Conservation (phyloP, 2,797 vertebrate genomes). For the Tapirus indicus region DNA sequence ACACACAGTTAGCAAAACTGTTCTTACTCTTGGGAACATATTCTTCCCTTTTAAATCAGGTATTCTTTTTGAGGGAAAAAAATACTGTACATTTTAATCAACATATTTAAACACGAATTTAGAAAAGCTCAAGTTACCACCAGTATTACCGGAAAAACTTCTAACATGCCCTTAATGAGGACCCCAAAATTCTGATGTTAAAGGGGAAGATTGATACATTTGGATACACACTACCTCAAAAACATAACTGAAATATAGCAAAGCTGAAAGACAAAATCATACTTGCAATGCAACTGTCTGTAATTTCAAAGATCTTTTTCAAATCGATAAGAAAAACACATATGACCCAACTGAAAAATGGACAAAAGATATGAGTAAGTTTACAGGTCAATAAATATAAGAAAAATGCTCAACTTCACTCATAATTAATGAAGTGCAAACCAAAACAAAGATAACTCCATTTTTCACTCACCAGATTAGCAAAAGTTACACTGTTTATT, state of each 20-base stretch:
- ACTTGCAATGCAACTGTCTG: neutral
- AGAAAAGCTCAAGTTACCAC: constrained; percentile 20
- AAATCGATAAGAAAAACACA: neutral
- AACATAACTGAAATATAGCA: neutral
- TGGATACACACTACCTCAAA: neutral
- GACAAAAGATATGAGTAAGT: neutral
- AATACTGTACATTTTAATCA: neutral
- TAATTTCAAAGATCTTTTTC: neutral
- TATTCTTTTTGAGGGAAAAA: constrained; percentile 13
- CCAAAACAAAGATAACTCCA: neutral
- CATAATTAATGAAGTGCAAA: neutral
- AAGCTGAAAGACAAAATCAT: neutral
- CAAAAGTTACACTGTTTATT: neutral
- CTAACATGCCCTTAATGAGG: neutral
- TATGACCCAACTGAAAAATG: neutral
- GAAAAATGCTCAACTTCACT: neutral
- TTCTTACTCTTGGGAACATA: neutral
- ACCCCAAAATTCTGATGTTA: neutral
- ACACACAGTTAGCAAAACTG: neutral
- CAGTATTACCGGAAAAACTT: neutral
- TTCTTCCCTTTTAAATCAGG: neutral
- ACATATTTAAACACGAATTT: neutral
- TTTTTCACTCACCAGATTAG: neutral
- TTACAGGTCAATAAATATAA: neutral
- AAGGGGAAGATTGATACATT: neutral